Evolutionary conservation across 2,113 vertebrate genomes (phyloP).

Genomic region (Podarcis muralis): DNA sequence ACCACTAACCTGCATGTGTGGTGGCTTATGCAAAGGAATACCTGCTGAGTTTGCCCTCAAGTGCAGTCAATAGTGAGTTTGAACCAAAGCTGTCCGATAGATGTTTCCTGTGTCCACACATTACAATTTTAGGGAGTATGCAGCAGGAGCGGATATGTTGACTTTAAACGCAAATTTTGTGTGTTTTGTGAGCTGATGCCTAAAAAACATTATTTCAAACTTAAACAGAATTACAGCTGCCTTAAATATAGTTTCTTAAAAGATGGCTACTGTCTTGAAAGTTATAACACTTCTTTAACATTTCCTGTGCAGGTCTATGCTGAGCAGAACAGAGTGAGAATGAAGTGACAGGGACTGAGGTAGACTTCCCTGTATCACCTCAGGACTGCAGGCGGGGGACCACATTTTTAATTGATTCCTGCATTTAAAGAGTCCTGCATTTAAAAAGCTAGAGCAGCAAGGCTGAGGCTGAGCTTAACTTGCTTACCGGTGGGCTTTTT

Average conservation of each 20-base stretch:
- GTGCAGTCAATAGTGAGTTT: neutral
- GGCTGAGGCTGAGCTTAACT: fast-evolving
- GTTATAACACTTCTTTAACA: neutral
- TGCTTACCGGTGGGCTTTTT: neutral
- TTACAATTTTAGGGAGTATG: neutral
- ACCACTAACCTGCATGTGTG: too few species aligned
- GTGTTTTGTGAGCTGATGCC: neutral
- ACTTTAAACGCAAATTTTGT: too few species aligned
- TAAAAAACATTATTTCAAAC: too few species aligned
- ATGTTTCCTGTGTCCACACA: neutral
- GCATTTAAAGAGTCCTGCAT: neutral
- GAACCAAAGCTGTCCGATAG: neutral
- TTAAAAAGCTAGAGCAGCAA: neutral
- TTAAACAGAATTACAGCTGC: too few species aligned
- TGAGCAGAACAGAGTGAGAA: neutral
- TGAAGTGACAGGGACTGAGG: neutral
- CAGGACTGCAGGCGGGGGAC: neutral
- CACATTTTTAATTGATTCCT: neutral
- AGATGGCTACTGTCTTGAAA: neutral
- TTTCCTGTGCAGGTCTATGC: too few species aligned
- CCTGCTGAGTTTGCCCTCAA: neutral
- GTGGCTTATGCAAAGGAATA: neutral
- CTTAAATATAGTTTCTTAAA: neutral
- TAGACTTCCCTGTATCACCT: neutral
- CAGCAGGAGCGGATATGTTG: too few species aligned